Percentiles rank a stretch among this genome's conserved stretches.
Evolutionary conservation across 2,113 vertebrate species (phyloP).

Genomic region (Amazona vittata): DNA sequence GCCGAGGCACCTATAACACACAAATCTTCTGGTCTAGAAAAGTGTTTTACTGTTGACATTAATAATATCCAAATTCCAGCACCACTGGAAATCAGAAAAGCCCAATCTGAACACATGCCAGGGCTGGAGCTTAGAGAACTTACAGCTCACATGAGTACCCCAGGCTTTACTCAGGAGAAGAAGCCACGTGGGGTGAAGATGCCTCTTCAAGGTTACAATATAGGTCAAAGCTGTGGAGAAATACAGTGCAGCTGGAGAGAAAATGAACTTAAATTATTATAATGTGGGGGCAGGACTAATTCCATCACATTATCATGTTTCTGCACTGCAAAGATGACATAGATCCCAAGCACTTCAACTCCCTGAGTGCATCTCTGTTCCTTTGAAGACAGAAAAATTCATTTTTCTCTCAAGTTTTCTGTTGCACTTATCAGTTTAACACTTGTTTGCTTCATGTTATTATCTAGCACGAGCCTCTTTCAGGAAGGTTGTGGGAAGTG

Average conservation of each 20-base stretch:
- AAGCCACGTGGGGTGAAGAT: background rate
- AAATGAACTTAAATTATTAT: background rate
- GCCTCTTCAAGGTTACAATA: background rate
- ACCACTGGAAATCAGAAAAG: background rate
- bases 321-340: background rate
- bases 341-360: background rate
- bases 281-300: background rate
- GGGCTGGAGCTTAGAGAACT: background rate
- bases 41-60: background rate
- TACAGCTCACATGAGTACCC: background rate
- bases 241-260: background rate
- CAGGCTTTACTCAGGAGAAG: background rate
- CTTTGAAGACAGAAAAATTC: background rate
- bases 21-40: background rate
- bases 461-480: background rate
- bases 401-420: background rate
- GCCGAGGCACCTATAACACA: background rate
- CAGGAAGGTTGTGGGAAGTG: background rate
- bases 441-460: background rate
- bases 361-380: background rate
- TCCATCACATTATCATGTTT: background rate
- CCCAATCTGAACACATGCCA: background rate
- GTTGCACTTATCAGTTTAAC: background rate
- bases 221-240: background rate
- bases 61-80: background rate